Percentiles rank a stretch among this genome's conserved stretches.
Evolutionary conservation across 2,888 invertebrate species (phyloP).

Genomic region (Cheiracanthium punctorium): DNA sequence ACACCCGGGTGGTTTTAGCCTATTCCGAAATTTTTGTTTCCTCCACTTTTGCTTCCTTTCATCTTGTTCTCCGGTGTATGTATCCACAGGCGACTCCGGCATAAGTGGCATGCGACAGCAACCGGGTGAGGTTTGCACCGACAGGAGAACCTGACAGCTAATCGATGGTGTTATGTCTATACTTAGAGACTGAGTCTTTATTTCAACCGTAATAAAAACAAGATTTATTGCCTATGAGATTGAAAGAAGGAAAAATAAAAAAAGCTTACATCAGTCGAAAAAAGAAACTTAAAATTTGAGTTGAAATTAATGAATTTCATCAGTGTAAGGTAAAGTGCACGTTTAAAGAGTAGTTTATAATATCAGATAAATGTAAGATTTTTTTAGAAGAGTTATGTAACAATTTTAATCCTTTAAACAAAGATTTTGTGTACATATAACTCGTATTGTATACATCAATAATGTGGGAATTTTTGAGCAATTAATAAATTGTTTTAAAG

Average conservation of each 20-base stretch:
- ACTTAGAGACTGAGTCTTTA: background rate
- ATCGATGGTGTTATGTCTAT: conserved; percentile 55
- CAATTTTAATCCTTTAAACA: too few relatives aligned
- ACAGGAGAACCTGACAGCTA: conserved; percentile 58
- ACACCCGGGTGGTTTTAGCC: background rate
- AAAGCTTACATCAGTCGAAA: background rate
- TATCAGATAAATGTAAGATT: too few relatives aligned
- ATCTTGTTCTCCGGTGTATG: too few relatives aligned
- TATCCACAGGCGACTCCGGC: conserved; percentile 42
- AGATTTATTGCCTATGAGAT: background rate
- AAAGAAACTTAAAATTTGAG: too few relatives aligned
- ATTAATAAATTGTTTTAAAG: too few relatives aligned
- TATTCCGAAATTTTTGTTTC: background rate
- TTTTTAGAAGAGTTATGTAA: too few relatives aligned
- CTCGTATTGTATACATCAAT: too few relatives aligned
- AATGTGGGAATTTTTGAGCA: too few relatives aligned
- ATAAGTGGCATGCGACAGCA: conserved; percentile 17
- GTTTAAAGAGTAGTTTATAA: too few relatives aligned
- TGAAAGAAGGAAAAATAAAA: background rate
- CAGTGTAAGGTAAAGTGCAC: too few relatives aligned
- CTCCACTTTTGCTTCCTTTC: conserved; percentile 37
- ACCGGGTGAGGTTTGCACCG: conserved; percentile 49
- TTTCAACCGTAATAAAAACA: background rate
- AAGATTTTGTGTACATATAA: too few relatives aligned
- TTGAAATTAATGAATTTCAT: too few relatives aligned